A percentile compares a stretch with the other conserved stretches of the same genome.
Evolutionary conservation across 2,888 invertebrate genomes (phyloP).

Genomic region (Cataglyphis albicans): DNA sequence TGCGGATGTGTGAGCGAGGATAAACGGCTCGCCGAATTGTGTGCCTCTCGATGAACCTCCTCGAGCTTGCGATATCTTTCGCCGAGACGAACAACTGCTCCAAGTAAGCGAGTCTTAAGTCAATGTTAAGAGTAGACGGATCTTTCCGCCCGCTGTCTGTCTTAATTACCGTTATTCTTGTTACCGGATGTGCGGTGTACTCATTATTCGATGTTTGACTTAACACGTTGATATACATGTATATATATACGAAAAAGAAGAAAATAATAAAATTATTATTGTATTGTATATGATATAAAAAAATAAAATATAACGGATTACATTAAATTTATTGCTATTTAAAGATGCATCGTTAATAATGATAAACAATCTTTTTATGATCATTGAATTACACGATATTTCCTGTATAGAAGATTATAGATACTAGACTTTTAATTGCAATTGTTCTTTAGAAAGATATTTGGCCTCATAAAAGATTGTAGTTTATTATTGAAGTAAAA

Average conservation of each 20-base stretch:
- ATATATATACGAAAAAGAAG: background rate
- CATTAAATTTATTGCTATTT: background rate
- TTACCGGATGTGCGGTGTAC: background rate
- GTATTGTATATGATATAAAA: background rate
- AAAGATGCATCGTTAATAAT: background rate
- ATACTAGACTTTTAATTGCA: background rate
- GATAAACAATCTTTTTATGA: background rate
- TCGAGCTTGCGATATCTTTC: constrained; percentile 39
- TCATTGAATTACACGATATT: background rate
- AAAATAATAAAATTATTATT: background rate
- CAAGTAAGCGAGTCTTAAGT: constrained; percentile 45
- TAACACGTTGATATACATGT: background rate
- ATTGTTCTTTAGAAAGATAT: background rate
- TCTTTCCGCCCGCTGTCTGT: constrained; percentile 23
- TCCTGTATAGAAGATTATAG: background rate
- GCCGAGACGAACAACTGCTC: background rate
- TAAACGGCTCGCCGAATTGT: constrained; percentile 77
- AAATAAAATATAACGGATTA: background rate
- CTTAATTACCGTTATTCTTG: constrained; percentile 34
- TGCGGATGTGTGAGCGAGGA: constrained; percentile 80
- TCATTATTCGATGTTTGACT: background rate
- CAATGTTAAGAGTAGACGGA: constrained; percentile 42
- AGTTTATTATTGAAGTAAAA: too few relatives aligned
- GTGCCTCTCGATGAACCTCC: constrained; percentile 62
- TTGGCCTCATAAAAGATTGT: background rate